These are phyloP conservation scores for Mythimna ferrago DNA, from an alignment of 2,888 invertebrate species.

Conservation along the genomic window DNA sequence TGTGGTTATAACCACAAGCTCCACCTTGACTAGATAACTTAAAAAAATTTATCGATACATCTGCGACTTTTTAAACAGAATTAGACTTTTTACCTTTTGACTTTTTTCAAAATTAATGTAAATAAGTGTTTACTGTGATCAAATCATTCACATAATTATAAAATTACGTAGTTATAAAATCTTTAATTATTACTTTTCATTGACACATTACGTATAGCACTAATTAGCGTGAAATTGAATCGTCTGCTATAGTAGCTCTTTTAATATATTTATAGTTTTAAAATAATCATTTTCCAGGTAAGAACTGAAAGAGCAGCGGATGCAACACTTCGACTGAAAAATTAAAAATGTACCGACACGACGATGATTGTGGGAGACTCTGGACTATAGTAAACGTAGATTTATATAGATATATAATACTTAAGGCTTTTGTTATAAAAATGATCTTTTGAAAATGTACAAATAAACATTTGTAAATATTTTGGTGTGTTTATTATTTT, in stretches of 20 bases:
- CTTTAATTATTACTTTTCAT: too few species aligned
- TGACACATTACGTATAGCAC: not conserved
- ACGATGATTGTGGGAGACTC: not conserved
- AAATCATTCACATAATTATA: too few species aligned
- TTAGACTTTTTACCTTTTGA: too few species aligned
- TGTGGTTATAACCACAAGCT: too few species aligned
- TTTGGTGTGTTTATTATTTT: not conserved
- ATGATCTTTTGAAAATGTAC: not conserved
- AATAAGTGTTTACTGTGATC: too few species aligned
- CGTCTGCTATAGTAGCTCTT: not conserved
- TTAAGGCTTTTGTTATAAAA: not conserved
- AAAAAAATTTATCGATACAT: too few species aligned
- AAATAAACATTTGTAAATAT: not conserved
- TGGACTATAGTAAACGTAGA: not conserved
- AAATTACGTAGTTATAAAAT: too few species aligned
- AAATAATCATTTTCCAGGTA: constrained; percentile 29
- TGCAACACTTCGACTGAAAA: constrained; percentile 7
- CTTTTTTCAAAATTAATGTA: too few species aligned
- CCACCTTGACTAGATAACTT: too few species aligned
- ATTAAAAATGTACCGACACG: not conserved
- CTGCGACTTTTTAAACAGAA: too few species aligned
- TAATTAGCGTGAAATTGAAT: constrained; percentile 2
- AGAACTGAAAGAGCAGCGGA: not conserved
- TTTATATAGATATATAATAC: not conserved
- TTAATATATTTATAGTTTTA: not conserved